Percentiles rank a stretch among this genome's conserved stretches.
phyloP scores from a whole-genome alignment of 2,113 vertebrate genomes.

The Phaethon lepturus region DNA sequence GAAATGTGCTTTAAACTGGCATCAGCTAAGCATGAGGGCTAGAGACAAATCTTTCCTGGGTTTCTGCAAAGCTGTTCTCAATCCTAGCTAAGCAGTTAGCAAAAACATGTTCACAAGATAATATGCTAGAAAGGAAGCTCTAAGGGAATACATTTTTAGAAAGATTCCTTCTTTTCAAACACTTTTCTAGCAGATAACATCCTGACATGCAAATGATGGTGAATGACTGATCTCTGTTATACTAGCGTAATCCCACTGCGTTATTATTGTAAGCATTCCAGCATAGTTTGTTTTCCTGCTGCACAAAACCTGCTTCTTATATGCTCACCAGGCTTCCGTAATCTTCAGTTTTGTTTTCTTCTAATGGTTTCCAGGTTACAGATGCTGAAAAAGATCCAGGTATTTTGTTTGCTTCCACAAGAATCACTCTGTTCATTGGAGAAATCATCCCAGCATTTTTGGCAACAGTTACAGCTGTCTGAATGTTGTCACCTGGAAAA shows the following conservation, averaged over 20 bases:
- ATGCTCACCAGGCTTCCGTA: conserved; percentile 43
- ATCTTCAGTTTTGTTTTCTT: conserved; percentile 41
- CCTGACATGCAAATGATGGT: background rate
- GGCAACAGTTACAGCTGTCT: conserved; percentile 83
- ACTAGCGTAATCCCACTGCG: background rate
- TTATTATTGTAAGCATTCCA: background rate
- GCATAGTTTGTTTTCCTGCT: background rate
- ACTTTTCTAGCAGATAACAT: background rate
- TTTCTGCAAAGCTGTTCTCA: background rate
- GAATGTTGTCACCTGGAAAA: conserved; percentile 82
- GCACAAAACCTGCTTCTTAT: background rate
- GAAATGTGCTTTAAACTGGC: background rate
- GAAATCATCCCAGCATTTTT: conserved; percentile 80
- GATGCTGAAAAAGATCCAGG: conserved; percentile 67
- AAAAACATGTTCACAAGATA: background rate
- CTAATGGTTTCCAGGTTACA: conserved; percentile 74
- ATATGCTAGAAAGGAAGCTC: background rate
- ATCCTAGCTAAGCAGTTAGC: background rate
- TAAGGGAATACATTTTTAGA: background rate
- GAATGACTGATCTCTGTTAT: background rate
- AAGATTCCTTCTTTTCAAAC: background rate
- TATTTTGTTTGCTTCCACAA: conserved; percentile 73
- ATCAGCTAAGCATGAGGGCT: background rate
- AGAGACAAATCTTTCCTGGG: background rate
- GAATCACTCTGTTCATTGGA: conserved; percentile 69